These are phyloP conservation scores for Lutraria lutraria DNA, from an alignment of 2,888 invertebrate species.

Conservation along the genomic window DNA sequence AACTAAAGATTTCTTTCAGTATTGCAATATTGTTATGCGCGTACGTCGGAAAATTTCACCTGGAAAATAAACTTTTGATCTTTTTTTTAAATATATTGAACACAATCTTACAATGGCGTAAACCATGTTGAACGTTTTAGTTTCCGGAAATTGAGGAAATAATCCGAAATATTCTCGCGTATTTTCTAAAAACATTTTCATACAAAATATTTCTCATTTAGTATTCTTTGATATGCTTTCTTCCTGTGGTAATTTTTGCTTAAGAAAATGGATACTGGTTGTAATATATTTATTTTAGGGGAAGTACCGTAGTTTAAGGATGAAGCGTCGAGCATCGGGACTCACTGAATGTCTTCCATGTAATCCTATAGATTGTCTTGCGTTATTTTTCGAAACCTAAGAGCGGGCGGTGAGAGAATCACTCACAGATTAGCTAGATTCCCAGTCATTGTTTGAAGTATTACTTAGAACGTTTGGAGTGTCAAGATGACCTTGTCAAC, in stretches of 20 bases:
- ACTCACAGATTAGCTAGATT: no score
- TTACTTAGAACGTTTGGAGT: background rate
- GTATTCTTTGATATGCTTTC: background rate
- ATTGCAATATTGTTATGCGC: background rate
- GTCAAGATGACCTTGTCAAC: background rate
- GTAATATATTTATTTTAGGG: no score
- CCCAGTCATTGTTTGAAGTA: no score
- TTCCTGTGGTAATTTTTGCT: background rate
- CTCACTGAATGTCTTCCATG: no score
- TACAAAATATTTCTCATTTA: background rate
- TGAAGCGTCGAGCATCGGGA: no score
- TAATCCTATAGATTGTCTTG: no score
- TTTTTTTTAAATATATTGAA: background rate
- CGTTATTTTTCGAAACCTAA: no score
- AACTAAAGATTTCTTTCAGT: background rate
- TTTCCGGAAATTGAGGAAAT: constrained; percentile 8
- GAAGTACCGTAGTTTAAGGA: no score
- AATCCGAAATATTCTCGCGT: background rate
- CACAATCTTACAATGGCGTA: background rate
- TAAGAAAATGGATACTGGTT: background rate
- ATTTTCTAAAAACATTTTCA: background rate
- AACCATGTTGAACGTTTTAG: background rate
- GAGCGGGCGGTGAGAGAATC: no score
- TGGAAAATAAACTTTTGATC: background rate
- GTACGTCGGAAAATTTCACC: constrained; percentile 1